Evolutionary conservation across 2,113 vertebrate genomes (phyloP), one percentile per base, ranked within the genome.

Genomic region (Pungitius pungitius): DNA sequence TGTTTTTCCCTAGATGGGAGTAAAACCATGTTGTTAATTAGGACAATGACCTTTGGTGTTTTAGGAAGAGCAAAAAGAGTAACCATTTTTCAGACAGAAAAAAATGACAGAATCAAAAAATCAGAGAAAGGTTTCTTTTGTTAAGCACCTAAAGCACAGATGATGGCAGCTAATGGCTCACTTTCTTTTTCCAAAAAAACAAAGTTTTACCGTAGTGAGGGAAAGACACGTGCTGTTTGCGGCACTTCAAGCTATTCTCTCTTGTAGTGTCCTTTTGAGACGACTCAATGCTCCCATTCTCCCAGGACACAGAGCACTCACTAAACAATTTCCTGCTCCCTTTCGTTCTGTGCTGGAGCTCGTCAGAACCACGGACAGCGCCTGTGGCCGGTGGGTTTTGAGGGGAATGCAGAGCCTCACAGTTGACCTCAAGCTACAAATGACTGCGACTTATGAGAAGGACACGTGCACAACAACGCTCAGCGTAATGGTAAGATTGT

Each of bases 321-420:
- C 61, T 42, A 22, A 75, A 57, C 73, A 77, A 58, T 88, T 73
- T 76, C 80, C 76, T 74, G 68, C 49, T 60, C 42, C 55, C 40
- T 72, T 61, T 62, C 26, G 64, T 61, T 69, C 62, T 42, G 1
- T 37, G 54, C 49, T 35, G 26, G 18, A 74, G 65, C 24, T 17
- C 65, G 22, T 88, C 78, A 77, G 83, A 5, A 79, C 79, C 83
- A 58, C 24, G 75, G 85, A 86, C 75, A 77, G 83, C 69, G 75
- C 39, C 73, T 2, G 9, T 35, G 42, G 20, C 63, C 78, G 35
- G 22, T 58, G 26, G 69, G 33, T 35, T 76, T 17, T 55, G 52
- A 64, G 57, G 57, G 22, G 40, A 64, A 40, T 10, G 17, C 52
- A 52, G 27, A 77, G 73, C 68, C 40, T 74, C 69, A 20, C 57